Conservation (phyloP, 2,113 vertebrate genomes). For the Psittacus erithacus region DNA sequence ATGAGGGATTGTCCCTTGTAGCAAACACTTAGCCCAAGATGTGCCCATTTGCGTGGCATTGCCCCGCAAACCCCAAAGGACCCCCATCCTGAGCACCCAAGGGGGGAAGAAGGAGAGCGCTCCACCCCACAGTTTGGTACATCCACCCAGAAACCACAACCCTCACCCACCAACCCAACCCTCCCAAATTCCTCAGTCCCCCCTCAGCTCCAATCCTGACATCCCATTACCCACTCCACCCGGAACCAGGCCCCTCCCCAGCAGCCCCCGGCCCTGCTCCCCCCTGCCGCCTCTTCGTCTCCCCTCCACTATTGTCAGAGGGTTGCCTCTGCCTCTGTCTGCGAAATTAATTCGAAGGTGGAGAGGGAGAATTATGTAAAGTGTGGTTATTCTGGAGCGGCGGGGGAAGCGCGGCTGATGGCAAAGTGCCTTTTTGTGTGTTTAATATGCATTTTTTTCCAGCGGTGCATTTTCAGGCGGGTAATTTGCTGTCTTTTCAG, state of each 20-base stretch:
- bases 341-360: constrained; percentile 71
- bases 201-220: not conserved
- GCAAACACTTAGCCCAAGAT: not conserved
- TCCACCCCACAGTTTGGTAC: not conserved
- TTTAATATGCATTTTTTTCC: constrained; percentile 83
- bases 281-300: not conserved
- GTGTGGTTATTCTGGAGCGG: constrained; percentile 75
- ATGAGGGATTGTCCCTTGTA: not conserved
- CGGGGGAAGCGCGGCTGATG: constrained; percentile 73
- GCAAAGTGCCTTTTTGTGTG: constrained; percentile 81
- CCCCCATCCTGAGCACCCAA: not conserved
- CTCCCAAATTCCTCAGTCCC: not conserved
- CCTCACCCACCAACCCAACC: not conserved
- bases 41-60: not conserved
- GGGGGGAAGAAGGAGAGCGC: accelerated
- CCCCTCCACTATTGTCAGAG: constrained; percentile 52
- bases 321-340: constrained; percentile 69
- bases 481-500: constrained; percentile 85
- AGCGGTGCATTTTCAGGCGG: constrained; percentile 77
- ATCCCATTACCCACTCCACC: accelerated
- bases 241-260: not conserved
- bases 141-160: not conserved
- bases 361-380: constrained; percentile 78
- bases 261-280: not conserved
- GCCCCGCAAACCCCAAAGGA: not conserved